Percentiles rank a stretch among this genome's conserved stretches.
Conservation (phyloP, 2,113 vertebrate genomes). For the Tamias sibiricus region DNA sequence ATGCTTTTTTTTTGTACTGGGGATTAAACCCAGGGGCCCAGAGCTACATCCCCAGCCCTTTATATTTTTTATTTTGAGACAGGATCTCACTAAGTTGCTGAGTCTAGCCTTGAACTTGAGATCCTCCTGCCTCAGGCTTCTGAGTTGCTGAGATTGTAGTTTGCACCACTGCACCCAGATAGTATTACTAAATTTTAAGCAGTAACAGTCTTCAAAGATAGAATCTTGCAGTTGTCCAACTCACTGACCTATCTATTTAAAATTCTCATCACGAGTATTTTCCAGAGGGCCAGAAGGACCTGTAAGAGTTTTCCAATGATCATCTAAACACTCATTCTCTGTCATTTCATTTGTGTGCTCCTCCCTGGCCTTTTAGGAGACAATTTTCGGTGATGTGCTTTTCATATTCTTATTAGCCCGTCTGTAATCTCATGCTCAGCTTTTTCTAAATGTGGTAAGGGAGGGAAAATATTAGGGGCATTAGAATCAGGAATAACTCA, state of each 20-base stretch:
- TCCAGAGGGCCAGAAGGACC: background rate
- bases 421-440: background rate
- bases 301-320: background rate
- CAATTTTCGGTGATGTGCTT: background rate
- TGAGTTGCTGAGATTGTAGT: background rate
- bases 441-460: background rate
- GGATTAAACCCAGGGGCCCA: background rate
- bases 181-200: background rate
- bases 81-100: background rate
- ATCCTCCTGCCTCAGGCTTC: background rate
- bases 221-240: background rate
- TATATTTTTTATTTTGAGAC: background rate
- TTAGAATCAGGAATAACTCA: background rate
- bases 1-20: background rate
- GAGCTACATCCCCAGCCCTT: background rate
- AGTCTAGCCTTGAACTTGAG: background rate
- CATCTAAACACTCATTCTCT: background rate
- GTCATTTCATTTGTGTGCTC: background rate
- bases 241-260: constrained; percentile 26
- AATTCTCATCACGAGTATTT: background rate
- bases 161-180: background rate
- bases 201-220: background rate
- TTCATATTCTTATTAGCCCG: background rate
- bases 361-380: background rate
- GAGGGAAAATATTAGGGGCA: background rate